Evolutionary conservation across 1,140 invertebrate genomes (phyloP).

Genomic region (Megalonaias nervosa): DNA sequence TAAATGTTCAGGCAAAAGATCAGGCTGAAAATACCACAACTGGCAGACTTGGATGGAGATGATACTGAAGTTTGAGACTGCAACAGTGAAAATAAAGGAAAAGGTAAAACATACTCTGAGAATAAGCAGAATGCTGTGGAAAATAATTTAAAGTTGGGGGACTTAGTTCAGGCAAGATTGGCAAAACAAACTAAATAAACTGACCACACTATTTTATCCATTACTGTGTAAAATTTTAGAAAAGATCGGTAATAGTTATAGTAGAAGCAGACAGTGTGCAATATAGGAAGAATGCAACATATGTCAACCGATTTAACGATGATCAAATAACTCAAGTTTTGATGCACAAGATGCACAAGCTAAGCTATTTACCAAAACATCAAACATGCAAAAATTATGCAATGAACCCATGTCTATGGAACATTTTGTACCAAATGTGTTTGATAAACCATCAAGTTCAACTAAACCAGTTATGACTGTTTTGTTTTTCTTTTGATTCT

Average conservation of each 20-base stretch:
- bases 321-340: no score
- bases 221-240: neutral
- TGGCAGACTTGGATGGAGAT: neutral
- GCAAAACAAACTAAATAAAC: neutral
- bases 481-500: no score
- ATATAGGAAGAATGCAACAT: neutral
- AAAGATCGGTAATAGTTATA: neutral
- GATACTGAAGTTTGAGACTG: neutral
- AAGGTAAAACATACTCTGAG: conserved; percentile 1
- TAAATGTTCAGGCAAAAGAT: conserved; percentile 2
- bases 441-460: no score
- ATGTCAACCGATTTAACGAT: neutral
- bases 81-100: conserved; percentile 1
- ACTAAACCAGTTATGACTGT: no score
- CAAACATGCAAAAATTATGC: no score
- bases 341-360: no score
- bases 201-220: conserved; percentile 5
- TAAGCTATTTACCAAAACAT: no score
- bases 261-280: neutral
- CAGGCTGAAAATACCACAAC: conserved; percentile 14
- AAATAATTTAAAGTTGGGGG: neutral
- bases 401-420: no score
- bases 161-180: neutral
- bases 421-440: no score
- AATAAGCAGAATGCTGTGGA: neutral